Base-by-base conservation (phyloP, 2,888 invertebrate species). In the Drosophila neonasuta region DNA sequence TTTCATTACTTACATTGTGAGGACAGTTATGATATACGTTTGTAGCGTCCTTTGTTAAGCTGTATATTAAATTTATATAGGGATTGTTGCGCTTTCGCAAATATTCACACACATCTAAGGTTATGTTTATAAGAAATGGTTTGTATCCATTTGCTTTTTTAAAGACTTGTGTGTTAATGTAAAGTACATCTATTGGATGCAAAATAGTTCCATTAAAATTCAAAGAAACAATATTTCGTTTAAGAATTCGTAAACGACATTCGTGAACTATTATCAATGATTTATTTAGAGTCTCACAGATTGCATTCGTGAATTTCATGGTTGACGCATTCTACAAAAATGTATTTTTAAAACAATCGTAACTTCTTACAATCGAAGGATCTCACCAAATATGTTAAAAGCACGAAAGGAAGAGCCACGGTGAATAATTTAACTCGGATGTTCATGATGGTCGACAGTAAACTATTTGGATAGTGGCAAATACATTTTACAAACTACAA, bases 101-200 rank as follows among this genome's bases (percentile, higher is more conserved):
- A 49, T 30, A 67, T 2, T 51, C 48, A 11, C 67, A 67, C 2
- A 9, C 1, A 11, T 67, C 57, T 2, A 63, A 5, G 0, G 36
- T 49, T 32, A 9, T 11, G 8, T 63, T 63, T 0, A 63, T 1
- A 2, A 64, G 4, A 54, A 54, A 58, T 4, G 64, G 54, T 7
- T 63, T 63, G 15, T 58, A 68, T 1, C 64, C 63, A 15, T 68
- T 68, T 1, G 58, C 54, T n/a, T n/a, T 68, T 10, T 68, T 48
- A 0, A 68, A 10, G 0, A 64, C 1, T 34, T 50, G 17, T 1
- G 36, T 10, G 9, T 55, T 30, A 2, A 68, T 7, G 4, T 17
- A 1, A 9, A 54, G 0, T 17, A 45, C 9, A 29, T 54, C 41
- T 5, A 30, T 9, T 1, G 54, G 17, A 11, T 64, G 13, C 10